A percentile compares a stretch with the other conserved stretches of the same genome.
Evolutionary conservation across 2,888 invertebrate species (phyloP).

Genomic region (Pseudolycoriella hygida): DNA sequence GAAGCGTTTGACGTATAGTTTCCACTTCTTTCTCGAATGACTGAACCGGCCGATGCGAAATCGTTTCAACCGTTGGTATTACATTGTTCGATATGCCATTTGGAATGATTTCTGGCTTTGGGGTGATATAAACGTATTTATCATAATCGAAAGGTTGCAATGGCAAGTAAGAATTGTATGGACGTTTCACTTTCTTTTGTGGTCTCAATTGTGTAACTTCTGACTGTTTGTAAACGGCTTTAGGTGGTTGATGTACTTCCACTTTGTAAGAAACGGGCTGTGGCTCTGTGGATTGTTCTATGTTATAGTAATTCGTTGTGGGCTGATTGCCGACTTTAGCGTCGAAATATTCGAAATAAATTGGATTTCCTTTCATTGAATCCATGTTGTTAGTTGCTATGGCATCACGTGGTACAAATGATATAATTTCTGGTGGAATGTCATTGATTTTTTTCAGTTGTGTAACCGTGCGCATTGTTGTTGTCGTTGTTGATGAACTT

Average conservation of each 20-base stretch:
- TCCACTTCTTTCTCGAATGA: slow-evolving; percentile 47
- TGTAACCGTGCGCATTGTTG: slow-evolving; percentile 5
- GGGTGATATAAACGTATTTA: slow-evolving; percentile 30
- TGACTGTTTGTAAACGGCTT: slow-evolving; percentile 10
- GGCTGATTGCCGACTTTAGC: slow-evolving; percentile 12
- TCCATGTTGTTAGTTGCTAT: slow-evolving; percentile 12
- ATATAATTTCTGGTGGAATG: slow-evolving; percentile 15
- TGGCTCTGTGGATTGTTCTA: slow-evolving; percentile 8
- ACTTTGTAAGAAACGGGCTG: slow-evolving; percentile 15
- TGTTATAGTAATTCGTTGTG: slow-evolving; percentile 13
- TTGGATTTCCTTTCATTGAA: slow-evolving; percentile 23
- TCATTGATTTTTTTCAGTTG: slow-evolving; percentile 1
- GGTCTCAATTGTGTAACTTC: slow-evolving; percentile 9
- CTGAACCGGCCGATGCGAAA: slow-evolving; percentile 24
- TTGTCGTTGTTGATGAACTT: slow-evolving; percentile 25
- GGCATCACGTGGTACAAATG: slow-evolving; percentile 21
- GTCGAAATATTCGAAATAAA: slow-evolving; percentile 29
- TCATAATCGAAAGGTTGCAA: slow-evolving; percentile 11
- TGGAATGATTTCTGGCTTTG: slow-evolving; percentile 32
- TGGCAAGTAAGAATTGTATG: slow-evolving; percentile 8
- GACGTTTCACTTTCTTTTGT: slow-evolving; percentile 7
- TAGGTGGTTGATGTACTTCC: slow-evolving; percentile 21
- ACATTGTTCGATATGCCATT: slow-evolving; percentile 14
- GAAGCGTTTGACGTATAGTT: slow-evolving; percentile 45
- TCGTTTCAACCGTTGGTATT: slow-evolving; percentile 7